Percentiles rank a stretch among this genome's conserved stretches.
These are phyloP conservation scores for Cardiocondyla obscurior DNA, from an alignment of 1,140 invertebrate species.

Conservation along the genomic window DNA sequence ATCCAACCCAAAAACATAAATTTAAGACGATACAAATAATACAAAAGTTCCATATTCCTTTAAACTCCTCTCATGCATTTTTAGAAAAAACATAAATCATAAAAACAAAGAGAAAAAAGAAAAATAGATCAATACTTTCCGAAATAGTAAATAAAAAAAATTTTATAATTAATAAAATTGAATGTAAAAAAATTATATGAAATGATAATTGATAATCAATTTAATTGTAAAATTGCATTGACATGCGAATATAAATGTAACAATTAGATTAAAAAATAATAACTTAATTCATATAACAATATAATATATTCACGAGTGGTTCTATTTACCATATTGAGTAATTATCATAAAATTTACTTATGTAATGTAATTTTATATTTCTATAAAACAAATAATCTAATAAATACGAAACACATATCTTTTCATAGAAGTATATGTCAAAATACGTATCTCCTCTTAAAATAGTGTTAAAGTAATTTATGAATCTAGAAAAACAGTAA, in stretches of 20 bases:
- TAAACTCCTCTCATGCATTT: neutral
- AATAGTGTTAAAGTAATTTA: neutral
- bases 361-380: neutral
- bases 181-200: constrained; percentile 22
- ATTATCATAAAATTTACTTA: neutral
- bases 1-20: constrained; percentile 32
- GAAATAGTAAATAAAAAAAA: neutral
- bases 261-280: neutral
- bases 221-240: constrained; percentile 37
- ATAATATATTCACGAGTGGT: constrained; percentile 60
- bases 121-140: neutral
- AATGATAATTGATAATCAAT: constrained; percentile 62
- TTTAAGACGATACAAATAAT: constrained; percentile 22
- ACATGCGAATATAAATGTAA: too few species aligned
- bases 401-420: neutral
- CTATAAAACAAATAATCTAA: neutral
- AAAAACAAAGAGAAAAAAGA: constrained; percentile 11
- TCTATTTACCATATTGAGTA: constrained; percentile 37
- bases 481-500: neutral
- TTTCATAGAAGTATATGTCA: neutral
- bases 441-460: neutral
- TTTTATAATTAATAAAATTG: neutral
- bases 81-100: constrained; percentile 10
- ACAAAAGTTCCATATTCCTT: constrained; percentile 25
- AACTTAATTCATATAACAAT: neutral